phyloP scores from a whole-genome alignment of 1,140 invertebrate genomes.

The Neotoxoptera formosana region DNA sequence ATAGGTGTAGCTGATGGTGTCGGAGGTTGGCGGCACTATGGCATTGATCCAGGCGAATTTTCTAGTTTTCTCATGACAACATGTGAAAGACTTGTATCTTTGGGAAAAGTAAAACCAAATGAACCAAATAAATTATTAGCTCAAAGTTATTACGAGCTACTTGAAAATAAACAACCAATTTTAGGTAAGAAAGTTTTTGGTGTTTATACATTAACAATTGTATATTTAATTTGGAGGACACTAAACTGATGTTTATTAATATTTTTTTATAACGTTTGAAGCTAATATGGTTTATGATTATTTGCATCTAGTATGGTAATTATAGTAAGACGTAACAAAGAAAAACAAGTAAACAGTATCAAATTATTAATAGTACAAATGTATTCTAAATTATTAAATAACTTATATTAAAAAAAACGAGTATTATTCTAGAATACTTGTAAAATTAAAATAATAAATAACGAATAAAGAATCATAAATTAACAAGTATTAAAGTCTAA shows the following conservation, averaged over 20 bases:
- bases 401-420: no score
- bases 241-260: not conserved
- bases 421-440: no score
- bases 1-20: conserved; percentile 87
- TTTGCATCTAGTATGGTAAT: not conserved
- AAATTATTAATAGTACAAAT: not conserved
- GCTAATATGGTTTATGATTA: not conserved
- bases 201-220: not conserved
- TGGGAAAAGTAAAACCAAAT: conserved; percentile 83
- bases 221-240: not conserved
- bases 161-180: conserved; percentile 90
- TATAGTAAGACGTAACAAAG: not conserved
- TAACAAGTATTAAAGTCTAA: no score
- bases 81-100: conserved; percentile 89
- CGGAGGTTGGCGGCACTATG: conserved; percentile 59
- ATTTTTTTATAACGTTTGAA: not conserved
- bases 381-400: not conserved
- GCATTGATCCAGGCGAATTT: conserved; percentile 82
- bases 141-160: conserved; percentile 88
- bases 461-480: no score
- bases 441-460: no score
- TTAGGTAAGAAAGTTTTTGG: conserved; percentile 71
- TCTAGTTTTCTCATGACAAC: conserved; percentile 91
- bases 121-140: conserved; percentile 87
- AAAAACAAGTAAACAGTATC: not conserved